A percentile compares a stretch with the other conserved stretches of the same genome.
Conservation (phyloP, 2,797 vertebrate genomes). For the Megalops cyprinoides region DNA sequence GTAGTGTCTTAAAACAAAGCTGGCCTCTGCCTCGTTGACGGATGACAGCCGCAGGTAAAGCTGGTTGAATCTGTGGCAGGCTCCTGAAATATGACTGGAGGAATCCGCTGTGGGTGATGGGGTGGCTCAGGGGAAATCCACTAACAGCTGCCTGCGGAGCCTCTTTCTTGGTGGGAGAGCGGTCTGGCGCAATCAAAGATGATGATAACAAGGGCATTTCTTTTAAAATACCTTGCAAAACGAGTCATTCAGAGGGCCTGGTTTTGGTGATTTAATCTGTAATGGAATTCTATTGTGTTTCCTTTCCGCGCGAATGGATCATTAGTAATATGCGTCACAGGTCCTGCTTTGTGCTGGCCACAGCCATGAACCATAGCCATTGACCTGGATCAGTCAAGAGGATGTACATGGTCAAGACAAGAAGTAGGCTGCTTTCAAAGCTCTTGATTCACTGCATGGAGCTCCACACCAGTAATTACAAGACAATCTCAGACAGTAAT, state of each 20-base stretch:
- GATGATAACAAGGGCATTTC: slow-evolving; percentile 58
- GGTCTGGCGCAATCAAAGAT: slow-evolving; percentile 51
- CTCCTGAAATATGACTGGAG: slow-evolving; percentile 47
- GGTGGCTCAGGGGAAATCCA: slow-evolving; percentile 50
- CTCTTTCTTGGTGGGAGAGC: slow-evolving; percentile 39
- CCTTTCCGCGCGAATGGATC: not conserved
- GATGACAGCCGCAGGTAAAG: slow-evolving; percentile 26
- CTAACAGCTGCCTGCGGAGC: slow-evolving; percentile 49
- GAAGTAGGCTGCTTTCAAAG: too few species aligned
- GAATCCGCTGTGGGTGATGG: slow-evolving; percentile 32
- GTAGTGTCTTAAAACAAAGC: slow-evolving; percentile 17
- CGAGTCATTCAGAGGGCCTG: too few species aligned
- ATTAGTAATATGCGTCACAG: not conserved
- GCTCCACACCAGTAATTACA: too few species aligned
- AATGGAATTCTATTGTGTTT: not conserved
- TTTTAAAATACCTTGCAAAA: slow-evolving; percentile 61
- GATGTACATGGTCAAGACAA: too few species aligned
- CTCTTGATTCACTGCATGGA: too few species aligned
- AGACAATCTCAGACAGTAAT: too few species aligned
- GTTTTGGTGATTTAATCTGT: not conserved
- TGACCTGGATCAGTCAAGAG: not conserved
- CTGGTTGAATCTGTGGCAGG: slow-evolving; percentile 32
- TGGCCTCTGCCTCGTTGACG: slow-evolving; percentile 21
- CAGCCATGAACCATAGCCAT: not conserved
- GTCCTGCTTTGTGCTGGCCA: not conserved